Conservation (phyloP, 2,113 vertebrate genomes). For the Phalacrocorax pelagicus region DNA sequence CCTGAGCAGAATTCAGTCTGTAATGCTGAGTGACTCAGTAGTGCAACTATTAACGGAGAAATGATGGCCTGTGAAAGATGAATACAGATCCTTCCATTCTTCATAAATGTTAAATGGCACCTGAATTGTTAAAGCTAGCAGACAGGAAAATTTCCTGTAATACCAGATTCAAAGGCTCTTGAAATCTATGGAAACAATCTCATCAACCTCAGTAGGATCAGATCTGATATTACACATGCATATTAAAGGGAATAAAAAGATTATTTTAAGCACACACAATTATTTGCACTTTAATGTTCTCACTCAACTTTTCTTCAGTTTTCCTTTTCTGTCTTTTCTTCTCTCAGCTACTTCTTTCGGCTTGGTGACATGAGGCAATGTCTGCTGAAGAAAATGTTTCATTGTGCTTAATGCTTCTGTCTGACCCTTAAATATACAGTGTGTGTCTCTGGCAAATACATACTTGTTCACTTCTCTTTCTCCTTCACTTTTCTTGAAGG, state of each 20-base stretch:
- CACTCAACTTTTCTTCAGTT: background rate
- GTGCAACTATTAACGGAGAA: background rate
- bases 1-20: background rate
- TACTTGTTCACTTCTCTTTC: background rate
- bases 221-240: background rate
- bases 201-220: background rate
- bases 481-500: background rate
- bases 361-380: background rate
- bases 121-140: background rate
- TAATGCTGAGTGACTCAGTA: background rate
- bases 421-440: background rate
- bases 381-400: background rate
- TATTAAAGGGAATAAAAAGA: background rate
- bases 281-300: background rate
- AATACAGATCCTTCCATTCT: background rate
- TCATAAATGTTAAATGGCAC: background rate
- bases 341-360: background rate
- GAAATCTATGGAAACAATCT: background rate
- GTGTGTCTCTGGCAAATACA: background rate
- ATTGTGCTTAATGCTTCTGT: background rate
- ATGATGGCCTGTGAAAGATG: background rate
- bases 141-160: background rate
- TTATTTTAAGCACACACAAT: background rate
- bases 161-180: background rate
- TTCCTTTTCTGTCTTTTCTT: background rate